Base-by-base conservation (phyloP, 2,797 vertebrate species). In the Enteromius fasciolatus region DNA sequence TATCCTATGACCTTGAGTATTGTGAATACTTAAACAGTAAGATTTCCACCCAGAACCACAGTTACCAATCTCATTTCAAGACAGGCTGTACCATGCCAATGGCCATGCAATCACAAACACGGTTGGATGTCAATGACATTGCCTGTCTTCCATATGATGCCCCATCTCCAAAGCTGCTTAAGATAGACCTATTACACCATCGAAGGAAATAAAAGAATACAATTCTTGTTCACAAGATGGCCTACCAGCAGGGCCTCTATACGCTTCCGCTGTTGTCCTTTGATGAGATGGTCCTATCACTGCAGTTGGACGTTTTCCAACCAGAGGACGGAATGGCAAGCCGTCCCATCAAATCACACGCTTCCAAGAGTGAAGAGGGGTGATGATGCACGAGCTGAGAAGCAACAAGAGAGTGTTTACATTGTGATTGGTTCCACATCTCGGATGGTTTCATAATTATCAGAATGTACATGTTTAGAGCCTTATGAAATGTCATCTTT, bases 81-180 rank as follows among this genome's bases (percentile, higher is more conserved):
- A 72, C 36, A 10, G 61, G 46, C 83, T 52, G 77, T 70, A 81
- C 48, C 41, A 73, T 81, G 28, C 52, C 48, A 86, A 44, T 83
- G 48, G 57, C 68, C 69, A 23, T 80, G 77, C 76, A 86, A 83
- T 80, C 64, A 80, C 64, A 83, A 78, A 76, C 77, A 61, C 87
- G 23, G 85, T 61, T 80, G 85, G 87, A 78, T 52, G 50, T 68
- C 80, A 44, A 70, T 80, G 66, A 67, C 84, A 80, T 78, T 76
- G 74, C 39, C 28, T 68, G 28, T 83, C 81, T 52, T 78, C 70
- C 73, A 80, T 81, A 67, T 68, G 23, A 72, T 70, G 73, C 78
- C 57, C 41, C 36, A 78, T 81, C 54, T 83, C 46, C 73, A 83
- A 81, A 61, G 76, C 44, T 41, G 57, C 68, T 78, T 83, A 85